A percentile compares a stretch with the other conserved stretches of the same genome.
These are phyloP conservation scores for Drosophila limbata DNA, from an alignment of 2,888 invertebrate genomes.

Conservation along the genomic window DNA sequence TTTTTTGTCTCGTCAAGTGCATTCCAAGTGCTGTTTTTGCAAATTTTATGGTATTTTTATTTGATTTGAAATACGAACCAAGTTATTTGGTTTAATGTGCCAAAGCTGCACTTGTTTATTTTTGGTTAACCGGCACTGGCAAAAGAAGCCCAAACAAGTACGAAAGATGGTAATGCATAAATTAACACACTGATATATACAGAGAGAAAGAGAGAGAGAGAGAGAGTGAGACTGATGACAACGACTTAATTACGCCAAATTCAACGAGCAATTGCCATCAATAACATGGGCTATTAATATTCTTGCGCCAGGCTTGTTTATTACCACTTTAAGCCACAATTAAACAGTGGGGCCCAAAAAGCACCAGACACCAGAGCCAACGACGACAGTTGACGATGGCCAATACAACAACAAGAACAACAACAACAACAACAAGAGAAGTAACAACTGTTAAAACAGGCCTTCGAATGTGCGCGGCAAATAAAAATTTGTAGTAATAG, in stretches of 20 bases:
- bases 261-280: slow-evolving; percentile 83
- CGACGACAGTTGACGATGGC: slow-evolving; percentile 50
- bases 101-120: slow-evolving; percentile 28
- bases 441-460: slow-evolving; percentile 34
- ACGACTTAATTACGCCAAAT: slow-evolving; percentile 83
- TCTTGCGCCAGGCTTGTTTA: slow-evolving; percentile 75
- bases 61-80: slow-evolving; percentile 6
- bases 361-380: slow-evolving; percentile 36
- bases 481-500: slow-evolving; percentile 81
- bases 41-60: slow-evolving; percentile 7
- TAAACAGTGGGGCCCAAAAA: slow-evolving; percentile 70
- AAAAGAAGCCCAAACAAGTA: slow-evolving; percentile 13
- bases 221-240: slow-evolving; percentile 52
- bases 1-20: neutral
- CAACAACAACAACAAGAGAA: slow-evolving; percentile 28
- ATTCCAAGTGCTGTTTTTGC: neutral
- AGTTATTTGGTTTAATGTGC: slow-evolving; percentile 6
- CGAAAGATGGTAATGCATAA: slow-evolving; percentile 56
- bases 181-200: slow-evolving; percentile 38
- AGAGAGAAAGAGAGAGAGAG: slow-evolving; percentile 3
- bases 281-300: slow-evolving; percentile 82
- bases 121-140: slow-evolving; percentile 20
- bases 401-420: slow-evolving; percentile 21
- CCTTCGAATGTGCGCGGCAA: slow-evolving; percentile 65
- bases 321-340: slow-evolving; percentile 78